phyloP scores from a whole-genome alignment of 2,797 vertebrate genomes.

The Chelonia mydas region DNA sequence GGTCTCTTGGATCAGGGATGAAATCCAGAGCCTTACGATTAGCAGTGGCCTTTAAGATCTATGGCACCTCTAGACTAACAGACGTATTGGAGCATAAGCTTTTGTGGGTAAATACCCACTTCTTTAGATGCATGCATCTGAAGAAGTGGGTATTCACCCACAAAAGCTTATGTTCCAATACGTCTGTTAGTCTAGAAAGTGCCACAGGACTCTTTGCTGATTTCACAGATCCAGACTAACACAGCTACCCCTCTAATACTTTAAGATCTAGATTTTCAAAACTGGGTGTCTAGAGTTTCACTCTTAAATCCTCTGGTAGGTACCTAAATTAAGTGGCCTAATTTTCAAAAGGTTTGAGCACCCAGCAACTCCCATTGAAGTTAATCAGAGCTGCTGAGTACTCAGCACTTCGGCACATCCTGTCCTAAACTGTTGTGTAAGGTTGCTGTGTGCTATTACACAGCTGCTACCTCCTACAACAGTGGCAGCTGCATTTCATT shows the following conservation, averaged over 20 bases:
- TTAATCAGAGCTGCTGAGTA: background rate
- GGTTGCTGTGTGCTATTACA: background rate
- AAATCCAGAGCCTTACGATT: background rate
- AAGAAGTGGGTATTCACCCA: no score
- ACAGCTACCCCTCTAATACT: no score
- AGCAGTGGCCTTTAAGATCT: background rate
- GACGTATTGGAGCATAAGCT: no score
- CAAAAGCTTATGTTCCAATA: no score
- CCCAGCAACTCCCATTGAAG: background rate
- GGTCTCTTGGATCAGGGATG: background rate
- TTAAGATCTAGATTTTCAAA: background rate
- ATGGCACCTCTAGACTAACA: no score
- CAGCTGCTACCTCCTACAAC: background rate
- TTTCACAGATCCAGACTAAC: no score
- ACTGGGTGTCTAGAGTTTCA: background rate
- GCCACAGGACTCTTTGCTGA: no score
- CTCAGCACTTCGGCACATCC: no score
- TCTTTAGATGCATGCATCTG: no score
- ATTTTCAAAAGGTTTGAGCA: background rate
- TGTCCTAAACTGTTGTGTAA: accelerated
- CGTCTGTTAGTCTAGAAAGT: no score
- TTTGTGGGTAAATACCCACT: no score
- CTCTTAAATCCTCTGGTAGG: background rate
- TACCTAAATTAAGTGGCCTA: background rate
- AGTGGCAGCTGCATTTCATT: background rate